These are phyloP conservation scores for Heteromyza rotundicornis DNA, from an alignment of 2,888 invertebrate species.

Conservation along the genomic window DNA sequence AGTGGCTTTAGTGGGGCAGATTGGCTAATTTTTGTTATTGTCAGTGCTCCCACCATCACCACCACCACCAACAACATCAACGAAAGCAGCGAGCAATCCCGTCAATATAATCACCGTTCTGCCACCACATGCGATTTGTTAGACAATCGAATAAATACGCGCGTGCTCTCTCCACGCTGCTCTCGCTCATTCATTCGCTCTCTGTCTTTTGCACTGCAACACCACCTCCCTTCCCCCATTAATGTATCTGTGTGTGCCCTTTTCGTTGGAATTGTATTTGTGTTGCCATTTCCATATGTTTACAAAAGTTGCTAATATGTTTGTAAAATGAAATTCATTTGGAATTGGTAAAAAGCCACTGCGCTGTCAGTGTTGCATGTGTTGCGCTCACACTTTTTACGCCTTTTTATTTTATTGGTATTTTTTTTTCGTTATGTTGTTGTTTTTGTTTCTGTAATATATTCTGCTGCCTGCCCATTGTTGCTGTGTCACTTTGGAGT, in stretches of 20 bases:
- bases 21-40: slow-evolving; percentile 39
- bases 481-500: not conserved
- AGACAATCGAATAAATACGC: not conserved
- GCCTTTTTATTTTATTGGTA: slow-evolving; percentile 14
- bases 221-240: not conserved
- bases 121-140: not conserved
- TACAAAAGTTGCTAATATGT: slow-evolving; percentile 53
- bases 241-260: not conserved
- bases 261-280: not conserved
- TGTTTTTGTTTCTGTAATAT: slow-evolving; percentile 4
- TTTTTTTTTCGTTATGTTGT: not conserved
- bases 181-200: not conserved
- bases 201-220: slow-evolving; percentile 2
- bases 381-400: slow-evolving; percentile 7
- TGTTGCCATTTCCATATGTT: slow-evolving; percentile 47
- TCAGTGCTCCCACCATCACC: not conserved
- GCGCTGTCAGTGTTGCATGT: slow-evolving; percentile 7
- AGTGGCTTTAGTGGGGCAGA: slow-evolving; percentile 50
- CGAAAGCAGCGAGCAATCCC: not conserved
- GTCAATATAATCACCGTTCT: too few species aligned
- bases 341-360: not conserved
- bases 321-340: slow-evolving; percentile 55
- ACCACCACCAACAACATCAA: not conserved
- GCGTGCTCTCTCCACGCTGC: not conserved
- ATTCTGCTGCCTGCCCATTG: too few species aligned